phyloP scores from a whole-genome alignment of 1,140 invertebrate species.

The Micrasema minimum region DNA sequence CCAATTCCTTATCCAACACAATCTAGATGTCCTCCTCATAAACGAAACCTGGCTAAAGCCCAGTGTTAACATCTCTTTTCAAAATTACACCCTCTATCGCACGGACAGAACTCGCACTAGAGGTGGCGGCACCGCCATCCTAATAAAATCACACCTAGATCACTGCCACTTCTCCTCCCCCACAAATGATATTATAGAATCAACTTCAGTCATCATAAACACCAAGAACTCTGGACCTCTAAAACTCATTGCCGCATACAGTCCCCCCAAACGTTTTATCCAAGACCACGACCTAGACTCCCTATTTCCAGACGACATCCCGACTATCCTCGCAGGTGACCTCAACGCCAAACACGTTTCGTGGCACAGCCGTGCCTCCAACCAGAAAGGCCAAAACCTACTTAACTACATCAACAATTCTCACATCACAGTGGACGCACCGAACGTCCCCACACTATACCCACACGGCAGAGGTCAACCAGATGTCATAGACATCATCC shows the following conservation, averaged over 20 bases:
- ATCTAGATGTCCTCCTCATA: slow-evolving; percentile 1
- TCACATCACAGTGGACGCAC: too few species aligned
- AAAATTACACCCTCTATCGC: neutral
- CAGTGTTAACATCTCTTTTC: neutral
- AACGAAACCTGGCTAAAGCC: slow-evolving; percentile 26
- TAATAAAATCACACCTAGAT: neutral
- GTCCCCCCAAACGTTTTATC: neutral
- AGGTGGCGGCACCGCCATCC: slow-evolving; percentile 14
- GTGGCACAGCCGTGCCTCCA: too few species aligned
- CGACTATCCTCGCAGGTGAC: neutral
- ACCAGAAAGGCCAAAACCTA: too few species aligned
- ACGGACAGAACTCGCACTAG: neutral
- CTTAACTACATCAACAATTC: too few species aligned
- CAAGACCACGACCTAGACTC: neutral
- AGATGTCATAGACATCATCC: too few species aligned
- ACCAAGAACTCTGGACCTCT: neutral
- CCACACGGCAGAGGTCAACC: too few species aligned
- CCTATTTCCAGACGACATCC: neutral
- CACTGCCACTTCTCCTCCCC: neutral
- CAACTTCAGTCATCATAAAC: neutral
- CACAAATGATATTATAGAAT: neutral
- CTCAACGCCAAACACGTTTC: neutral
- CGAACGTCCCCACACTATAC: too few species aligned
- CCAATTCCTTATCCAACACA: neutral
- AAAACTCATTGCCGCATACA: neutral